phyloP scores from a whole-genome alignment of 2,113 vertebrate species.

The Labeo catla region DNA sequence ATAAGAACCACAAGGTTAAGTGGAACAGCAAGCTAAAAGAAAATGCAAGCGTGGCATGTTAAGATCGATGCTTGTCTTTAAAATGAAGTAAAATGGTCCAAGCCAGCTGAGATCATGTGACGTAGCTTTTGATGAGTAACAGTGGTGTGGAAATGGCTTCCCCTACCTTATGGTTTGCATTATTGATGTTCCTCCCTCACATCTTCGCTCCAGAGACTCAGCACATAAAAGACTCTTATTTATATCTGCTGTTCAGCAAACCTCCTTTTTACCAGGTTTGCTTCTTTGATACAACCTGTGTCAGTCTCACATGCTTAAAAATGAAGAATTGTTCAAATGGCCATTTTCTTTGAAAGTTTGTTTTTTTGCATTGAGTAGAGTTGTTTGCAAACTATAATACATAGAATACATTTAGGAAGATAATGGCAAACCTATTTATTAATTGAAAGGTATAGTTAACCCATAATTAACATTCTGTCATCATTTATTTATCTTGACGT shows the following conservation, averaged over 20 bases:
- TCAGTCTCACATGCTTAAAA: slow-evolving; percentile 1
- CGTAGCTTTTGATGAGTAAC: slow-evolving; percentile 42
- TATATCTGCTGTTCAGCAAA: slow-evolving; percentile 37
- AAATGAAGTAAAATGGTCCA: slow-evolving; percentile 33
- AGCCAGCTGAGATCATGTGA: slow-evolving; percentile 35
- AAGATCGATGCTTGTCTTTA: slow-evolving; percentile 38
- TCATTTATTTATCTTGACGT: background rate
- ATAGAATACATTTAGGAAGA: background rate
- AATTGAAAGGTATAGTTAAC: background rate
- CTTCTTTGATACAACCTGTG: slow-evolving; percentile 11
- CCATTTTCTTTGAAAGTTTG: background rate
- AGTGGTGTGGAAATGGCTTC: slow-evolving; percentile 56
- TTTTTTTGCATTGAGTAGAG: background rate
- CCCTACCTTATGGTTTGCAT: slow-evolving; percentile 65
- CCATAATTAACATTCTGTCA: background rate
- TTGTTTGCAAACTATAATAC: background rate
- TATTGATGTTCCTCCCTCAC: slow-evolving; percentile 67
- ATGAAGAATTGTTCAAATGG: slow-evolving; percentile 5
- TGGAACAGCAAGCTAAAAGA: slow-evolving; percentile 21
- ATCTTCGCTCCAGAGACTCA: slow-evolving; percentile 1
- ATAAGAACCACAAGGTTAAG: slow-evolving; percentile 40
- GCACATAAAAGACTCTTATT: slow-evolving; percentile 50
- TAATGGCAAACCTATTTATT: background rate
- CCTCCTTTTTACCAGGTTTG: slow-evolving; percentile 1
- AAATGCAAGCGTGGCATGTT: slow-evolving; percentile 53